Evolutionary conservation across 2,888 invertebrate species (phyloP).

Genomic region (Aspidapion aeneum): DNA sequence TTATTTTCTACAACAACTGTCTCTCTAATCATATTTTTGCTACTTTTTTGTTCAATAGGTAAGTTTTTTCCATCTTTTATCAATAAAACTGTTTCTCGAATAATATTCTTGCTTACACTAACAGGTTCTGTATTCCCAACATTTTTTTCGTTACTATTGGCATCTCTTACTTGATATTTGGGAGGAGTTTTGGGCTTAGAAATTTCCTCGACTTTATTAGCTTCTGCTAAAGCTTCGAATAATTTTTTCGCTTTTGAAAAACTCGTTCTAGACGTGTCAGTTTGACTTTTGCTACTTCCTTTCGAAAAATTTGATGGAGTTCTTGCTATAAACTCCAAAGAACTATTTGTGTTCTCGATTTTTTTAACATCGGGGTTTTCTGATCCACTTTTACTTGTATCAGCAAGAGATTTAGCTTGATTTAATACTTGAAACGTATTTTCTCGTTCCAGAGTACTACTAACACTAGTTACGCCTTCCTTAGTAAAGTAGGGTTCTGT

Average conservation of each 20-base stretch:
- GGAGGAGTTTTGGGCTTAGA: neutral
- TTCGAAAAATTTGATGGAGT: slow-evolving; percentile 18
- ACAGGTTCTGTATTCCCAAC: neutral
- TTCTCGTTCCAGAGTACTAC: slow-evolving; percentile 34
- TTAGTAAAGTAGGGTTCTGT: slow-evolving; percentile 28
- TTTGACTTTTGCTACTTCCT: slow-evolving; percentile 15
- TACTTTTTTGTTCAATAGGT: neutral
- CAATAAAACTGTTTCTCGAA: neutral
- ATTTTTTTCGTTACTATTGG: neutral
- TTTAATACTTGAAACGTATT: slow-evolving; percentile 34
- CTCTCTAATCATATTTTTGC: neutral
- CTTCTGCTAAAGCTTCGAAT: slow-evolving; percentile 34
- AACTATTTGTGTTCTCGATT: slow-evolving; percentile 4
- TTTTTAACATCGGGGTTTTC: slow-evolving; percentile 1
- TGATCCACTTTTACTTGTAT: neutral
- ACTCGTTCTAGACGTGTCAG: slow-evolving; percentile 22
- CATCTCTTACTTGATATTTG: neutral
- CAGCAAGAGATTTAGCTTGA: slow-evolving; percentile 14
- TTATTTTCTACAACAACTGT: neutral
- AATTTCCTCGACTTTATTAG: slow-evolving; percentile 17
- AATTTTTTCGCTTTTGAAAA: slow-evolving; percentile 38
- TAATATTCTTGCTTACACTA: neutral
- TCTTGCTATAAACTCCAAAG: slow-evolving; percentile 17
- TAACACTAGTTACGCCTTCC: slow-evolving; percentile 16
- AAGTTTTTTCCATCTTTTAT: neutral